phyloP scores from a whole-genome alignment of 2,113 vertebrate species.

The Tricholaema leucomelas region DNA sequence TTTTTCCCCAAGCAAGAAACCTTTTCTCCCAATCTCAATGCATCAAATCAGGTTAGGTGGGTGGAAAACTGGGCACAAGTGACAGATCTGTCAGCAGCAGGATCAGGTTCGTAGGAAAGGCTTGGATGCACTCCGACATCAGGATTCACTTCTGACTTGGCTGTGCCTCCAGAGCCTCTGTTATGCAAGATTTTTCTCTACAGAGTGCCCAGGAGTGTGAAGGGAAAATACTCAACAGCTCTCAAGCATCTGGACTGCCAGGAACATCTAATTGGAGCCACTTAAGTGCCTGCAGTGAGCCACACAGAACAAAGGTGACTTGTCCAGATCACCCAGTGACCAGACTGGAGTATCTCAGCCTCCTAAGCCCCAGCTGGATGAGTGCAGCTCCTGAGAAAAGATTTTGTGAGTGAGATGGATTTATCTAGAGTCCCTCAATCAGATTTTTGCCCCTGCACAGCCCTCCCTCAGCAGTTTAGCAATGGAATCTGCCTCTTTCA shows the following conservation, averaged over 20 bases:
- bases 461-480: neutral
- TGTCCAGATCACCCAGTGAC: neutral
- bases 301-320: neutral
- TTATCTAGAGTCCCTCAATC: neutral
- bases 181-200: conserved; percentile 5
- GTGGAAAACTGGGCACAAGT: neutral
- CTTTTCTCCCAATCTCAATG: neutral
- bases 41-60: neutral
- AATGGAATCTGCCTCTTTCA: neutral
- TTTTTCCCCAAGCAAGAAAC: neutral
- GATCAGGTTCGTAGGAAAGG: neutral
- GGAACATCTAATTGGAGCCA: neutral
- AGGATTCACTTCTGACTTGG: neutral
- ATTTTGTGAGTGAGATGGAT: neutral
- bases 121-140: neutral
- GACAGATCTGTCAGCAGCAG: neutral
- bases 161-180: neutral
- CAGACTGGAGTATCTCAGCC: neutral
- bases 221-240: neutral
- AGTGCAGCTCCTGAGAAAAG: neutral
- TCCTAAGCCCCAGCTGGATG: neutral
- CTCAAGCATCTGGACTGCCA: conserved; percentile 1
- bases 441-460: neutral
- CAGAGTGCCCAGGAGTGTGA: neutral
- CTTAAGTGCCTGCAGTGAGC: neutral